Evolutionary conservation across 1,140 invertebrate species (phyloP).

Genomic region (Aplysia californica): DNA sequence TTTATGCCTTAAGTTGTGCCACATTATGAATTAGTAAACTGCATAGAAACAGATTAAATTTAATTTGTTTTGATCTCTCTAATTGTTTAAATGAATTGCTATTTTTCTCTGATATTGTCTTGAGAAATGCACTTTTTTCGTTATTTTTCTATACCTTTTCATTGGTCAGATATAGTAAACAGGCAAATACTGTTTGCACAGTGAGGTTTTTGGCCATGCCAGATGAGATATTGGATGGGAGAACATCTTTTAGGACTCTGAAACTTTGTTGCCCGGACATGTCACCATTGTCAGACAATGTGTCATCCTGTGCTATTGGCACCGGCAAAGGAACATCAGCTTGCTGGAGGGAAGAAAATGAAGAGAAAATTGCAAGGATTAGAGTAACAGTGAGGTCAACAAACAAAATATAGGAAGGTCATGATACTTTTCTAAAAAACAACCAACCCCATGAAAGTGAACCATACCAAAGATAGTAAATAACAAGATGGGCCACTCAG

Average conservation of each 20-base stretch:
- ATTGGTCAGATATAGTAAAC: conserved; percentile 83
- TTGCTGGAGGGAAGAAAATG: no score
- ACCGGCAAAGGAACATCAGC: neutral
- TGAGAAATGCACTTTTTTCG: no score
- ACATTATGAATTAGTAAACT: neutral
- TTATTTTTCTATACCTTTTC: no score
- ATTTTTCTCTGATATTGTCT: no score
- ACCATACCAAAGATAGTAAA: no score
- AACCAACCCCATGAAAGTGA: no score
- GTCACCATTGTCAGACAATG: no score
- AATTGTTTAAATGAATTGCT: no score
- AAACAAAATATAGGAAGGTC: neutral
- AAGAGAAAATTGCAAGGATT: no score
- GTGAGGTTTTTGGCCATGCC: conserved; percentile 79
- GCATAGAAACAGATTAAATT: neutral
- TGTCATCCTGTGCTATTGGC: neutral
- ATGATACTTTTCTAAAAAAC: neutral
- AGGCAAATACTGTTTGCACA: conserved; percentile 80
- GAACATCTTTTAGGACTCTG: conserved; percentile 43
- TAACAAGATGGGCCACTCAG: no score
- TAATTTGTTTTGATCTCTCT: neutral
- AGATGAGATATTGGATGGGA: conserved; percentile 73
- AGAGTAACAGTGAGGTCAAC: neutral
- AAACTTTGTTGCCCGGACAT: no score
- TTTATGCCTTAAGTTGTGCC: neutral